Evolutionary conservation across 2,797 vertebrate genomes (phyloP).

Genomic region (Coregonus suidteri): DNA sequence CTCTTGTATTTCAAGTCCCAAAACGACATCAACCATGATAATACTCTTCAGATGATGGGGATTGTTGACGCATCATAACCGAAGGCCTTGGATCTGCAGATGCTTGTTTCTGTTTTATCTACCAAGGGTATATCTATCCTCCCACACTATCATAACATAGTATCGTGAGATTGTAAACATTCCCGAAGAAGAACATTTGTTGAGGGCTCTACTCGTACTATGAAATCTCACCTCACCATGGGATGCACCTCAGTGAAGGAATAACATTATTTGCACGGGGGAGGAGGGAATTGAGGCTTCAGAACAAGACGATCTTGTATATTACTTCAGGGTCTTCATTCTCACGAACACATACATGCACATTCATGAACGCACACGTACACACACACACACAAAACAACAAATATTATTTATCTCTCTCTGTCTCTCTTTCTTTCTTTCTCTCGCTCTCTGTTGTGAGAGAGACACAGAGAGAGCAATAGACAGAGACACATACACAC

Average conservation of each 20-base stretch:
- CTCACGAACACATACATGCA: neutral
- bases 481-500: too few species aligned
- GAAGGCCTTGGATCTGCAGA: neutral
- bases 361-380: too few species aligned
- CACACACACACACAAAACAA: neutral
- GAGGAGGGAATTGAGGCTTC: neutral
- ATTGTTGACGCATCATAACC: neutral
- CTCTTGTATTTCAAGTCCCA: neutral
- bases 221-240: neutral
- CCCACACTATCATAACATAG: neutral
- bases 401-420: slow-evolving; percentile 29
- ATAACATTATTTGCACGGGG: neutral
- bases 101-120: neutral
- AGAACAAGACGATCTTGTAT: neutral
- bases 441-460: too few species aligned
- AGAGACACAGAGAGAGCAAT: too few species aligned
- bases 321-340: neutral
- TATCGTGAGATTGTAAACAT: slow-evolving; percentile 1
- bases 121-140: neutral
- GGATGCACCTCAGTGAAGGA: neutral
- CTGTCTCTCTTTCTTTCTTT: too few species aligned
- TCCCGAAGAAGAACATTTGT: slow-evolving; percentile 1
- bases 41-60: neutral
- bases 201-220: neutral
- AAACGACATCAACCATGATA: neutral